These are phyloP conservation scores for Myiopsitta monachus DNA, from an alignment of 2,113 vertebrate genomes.

Conservation along the genomic window DNA sequence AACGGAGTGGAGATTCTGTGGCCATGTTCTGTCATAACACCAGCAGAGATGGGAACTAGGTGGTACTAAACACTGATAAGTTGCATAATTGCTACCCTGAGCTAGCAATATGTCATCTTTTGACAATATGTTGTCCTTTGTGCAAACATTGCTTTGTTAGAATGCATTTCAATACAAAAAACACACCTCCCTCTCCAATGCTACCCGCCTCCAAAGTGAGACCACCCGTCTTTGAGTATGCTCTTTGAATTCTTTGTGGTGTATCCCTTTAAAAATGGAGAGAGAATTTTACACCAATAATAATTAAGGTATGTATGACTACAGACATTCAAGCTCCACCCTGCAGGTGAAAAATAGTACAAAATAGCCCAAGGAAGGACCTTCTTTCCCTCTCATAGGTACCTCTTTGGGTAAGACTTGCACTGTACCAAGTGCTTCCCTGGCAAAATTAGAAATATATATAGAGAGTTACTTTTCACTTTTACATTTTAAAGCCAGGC, in stretches of 20 bases:
- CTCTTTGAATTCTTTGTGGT: background rate
- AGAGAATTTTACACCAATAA: background rate
- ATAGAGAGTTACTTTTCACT: background rate
- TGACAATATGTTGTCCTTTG: background rate
- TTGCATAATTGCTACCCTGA: background rate
- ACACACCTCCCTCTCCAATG: background rate
- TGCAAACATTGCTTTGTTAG: background rate
- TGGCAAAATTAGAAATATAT: background rate
- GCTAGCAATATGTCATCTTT: background rate
- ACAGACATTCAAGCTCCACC: background rate
- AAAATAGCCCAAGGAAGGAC: background rate
- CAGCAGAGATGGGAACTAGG: background rate
- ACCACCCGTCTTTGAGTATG: background rate
- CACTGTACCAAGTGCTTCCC: background rate
- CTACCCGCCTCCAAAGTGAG: background rate
- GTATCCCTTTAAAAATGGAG: background rate
- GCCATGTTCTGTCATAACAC: background rate
- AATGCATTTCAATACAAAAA: background rate
- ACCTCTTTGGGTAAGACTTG: background rate
- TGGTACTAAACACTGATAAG: background rate
- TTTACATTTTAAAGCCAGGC: background rate
- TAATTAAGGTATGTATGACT: background rate
- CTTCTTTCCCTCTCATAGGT: background rate
- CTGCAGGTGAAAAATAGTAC: background rate
- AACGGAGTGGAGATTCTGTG: background rate